Evolutionary conservation across 2,888 invertebrate genomes (phyloP).

Genomic region (Biston betularia): DNA sequence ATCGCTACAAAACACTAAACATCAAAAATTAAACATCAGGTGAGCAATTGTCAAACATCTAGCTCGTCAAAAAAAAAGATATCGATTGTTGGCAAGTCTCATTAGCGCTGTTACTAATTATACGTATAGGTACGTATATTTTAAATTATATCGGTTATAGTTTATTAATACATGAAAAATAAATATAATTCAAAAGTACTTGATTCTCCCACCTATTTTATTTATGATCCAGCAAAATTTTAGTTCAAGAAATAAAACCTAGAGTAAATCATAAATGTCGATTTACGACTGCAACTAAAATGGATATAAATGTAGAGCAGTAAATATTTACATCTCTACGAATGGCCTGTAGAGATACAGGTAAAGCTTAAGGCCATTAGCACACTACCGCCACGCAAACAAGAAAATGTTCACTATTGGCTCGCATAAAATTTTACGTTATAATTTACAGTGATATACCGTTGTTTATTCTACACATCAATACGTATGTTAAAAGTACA

Average conservation of each 20-base stretch:
- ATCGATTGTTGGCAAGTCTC: too few species aligned
- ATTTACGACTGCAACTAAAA: constrained; percentile 55
- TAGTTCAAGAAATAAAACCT: constrained; percentile 40
- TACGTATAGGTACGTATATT: too few species aligned
- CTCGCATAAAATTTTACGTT: too few species aligned
- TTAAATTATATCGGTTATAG: background rate
- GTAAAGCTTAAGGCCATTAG: background rate
- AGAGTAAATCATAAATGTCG: constrained; percentile 51
- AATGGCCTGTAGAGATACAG: constrained; percentile 53
- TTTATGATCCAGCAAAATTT: constrained; percentile 26
- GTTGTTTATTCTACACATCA: too few species aligned
- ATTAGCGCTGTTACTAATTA: too few species aligned
- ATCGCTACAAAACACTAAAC: too few species aligned
- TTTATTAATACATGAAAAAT: background rate
- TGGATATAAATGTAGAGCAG: constrained; percentile 62
- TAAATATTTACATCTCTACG: constrained; percentile 72
- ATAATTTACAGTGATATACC: too few species aligned
- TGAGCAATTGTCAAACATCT: too few species aligned
- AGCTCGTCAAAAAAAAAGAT: too few species aligned
- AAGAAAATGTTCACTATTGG: too few species aligned
- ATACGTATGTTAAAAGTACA: too few species aligned
- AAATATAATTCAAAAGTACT: background rate
- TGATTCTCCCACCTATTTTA: constrained; percentile 9
- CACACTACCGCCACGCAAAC: background rate
- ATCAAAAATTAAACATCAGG: too few species aligned